phyloP scores from a whole-genome alignment of 2,888 invertebrate genomes.

The Drosophila merina region DNA sequence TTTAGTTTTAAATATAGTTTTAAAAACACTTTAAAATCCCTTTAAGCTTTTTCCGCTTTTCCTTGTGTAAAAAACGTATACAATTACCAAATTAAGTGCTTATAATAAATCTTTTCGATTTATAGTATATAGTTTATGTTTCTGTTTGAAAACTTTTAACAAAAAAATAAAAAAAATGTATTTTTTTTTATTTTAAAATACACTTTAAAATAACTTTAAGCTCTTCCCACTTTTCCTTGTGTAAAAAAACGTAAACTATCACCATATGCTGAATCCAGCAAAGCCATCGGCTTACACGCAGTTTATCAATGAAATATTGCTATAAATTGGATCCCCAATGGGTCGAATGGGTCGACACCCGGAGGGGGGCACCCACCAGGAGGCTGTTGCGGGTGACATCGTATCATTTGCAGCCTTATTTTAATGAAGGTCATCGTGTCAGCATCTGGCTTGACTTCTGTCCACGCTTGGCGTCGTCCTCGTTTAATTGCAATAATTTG shows the following conservation, averaged over 20 bases:
- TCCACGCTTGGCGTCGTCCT: conserved; percentile 44
- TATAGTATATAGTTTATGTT: too few relatives aligned
- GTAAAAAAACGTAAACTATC: conserved; percentile 29
- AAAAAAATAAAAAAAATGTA: too few relatives aligned
- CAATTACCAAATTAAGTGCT: too few relatives aligned
- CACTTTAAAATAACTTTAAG: not conserved
- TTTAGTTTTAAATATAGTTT: too few relatives aligned
- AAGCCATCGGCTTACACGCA: conserved; percentile 44
- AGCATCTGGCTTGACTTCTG: conserved; percentile 35
- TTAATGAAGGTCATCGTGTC: conserved; percentile 67
- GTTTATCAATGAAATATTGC: conserved; percentile 69
- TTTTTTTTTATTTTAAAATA: too few relatives aligned
- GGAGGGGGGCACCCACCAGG: conserved; percentile 15
- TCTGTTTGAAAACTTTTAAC: too few relatives aligned
- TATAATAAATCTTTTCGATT: too few relatives aligned
- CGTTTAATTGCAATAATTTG: conserved; percentile 72
- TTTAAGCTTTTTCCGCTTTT: too few relatives aligned
- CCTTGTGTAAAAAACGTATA: too few relatives aligned
- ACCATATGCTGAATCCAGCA: conserved; percentile 38
- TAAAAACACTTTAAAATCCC: too few relatives aligned
- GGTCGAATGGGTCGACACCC: conserved; percentile 13
- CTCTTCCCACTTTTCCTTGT: not conserved
- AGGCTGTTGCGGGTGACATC: conserved; percentile 26
- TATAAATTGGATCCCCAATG: conserved; percentile 46
- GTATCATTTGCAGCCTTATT: conserved; percentile 49